Percentiles rank a stretch among this genome's conserved stretches.
phyloP scores from a whole-genome alignment of 92 coral and sea anemone species.

The Siderastrea siderea region DNA sequence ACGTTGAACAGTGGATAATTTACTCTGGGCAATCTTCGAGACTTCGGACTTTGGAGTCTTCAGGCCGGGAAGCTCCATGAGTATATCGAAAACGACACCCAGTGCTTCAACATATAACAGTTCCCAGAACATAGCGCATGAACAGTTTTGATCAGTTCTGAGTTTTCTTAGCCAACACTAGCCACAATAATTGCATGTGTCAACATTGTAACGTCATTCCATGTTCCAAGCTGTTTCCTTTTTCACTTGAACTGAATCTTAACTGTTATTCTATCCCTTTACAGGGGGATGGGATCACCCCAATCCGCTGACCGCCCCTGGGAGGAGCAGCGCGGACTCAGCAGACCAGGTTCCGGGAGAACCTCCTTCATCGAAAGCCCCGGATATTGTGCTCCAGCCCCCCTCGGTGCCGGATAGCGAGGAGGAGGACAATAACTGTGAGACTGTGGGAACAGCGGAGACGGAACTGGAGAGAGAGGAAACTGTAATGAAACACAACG shows the following conservation, averaged over 20 bases:
- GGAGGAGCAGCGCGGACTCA: conserved; percentile 42
- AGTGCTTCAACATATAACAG: too few relatives aligned
- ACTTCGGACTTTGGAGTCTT: too few relatives aligned
- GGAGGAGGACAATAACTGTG: conserved; percentile 71
- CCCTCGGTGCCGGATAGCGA: conserved; percentile 88
- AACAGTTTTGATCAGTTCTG: too few relatives aligned
- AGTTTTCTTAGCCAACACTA: too few relatives aligned
- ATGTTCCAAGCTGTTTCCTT: neutral
- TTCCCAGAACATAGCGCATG: too few relatives aligned
- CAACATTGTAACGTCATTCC: neutral
- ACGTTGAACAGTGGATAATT: too few relatives aligned
- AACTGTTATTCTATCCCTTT: neutral
- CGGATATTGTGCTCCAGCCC: conserved; percentile 84
- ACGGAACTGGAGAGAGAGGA: conserved; percentile 66
- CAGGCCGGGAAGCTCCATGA: too few relatives aligned
- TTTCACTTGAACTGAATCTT: neutral
- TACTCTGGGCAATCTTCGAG: too few relatives aligned
- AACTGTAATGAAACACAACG: conserved; percentile 4
- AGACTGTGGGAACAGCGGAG: conserved; percentile 64
- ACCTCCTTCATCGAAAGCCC: conserved; percentile 43
- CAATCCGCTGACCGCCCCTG: conserved; percentile 54
- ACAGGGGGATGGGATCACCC: conserved; percentile 81
- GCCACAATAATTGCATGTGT: neutral
- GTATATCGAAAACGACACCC: too few relatives aligned
- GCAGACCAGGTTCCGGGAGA: conserved; percentile 38